Conservation (phyloP, 1,140 invertebrate genomes). For the Cydia amplana region DNA sequence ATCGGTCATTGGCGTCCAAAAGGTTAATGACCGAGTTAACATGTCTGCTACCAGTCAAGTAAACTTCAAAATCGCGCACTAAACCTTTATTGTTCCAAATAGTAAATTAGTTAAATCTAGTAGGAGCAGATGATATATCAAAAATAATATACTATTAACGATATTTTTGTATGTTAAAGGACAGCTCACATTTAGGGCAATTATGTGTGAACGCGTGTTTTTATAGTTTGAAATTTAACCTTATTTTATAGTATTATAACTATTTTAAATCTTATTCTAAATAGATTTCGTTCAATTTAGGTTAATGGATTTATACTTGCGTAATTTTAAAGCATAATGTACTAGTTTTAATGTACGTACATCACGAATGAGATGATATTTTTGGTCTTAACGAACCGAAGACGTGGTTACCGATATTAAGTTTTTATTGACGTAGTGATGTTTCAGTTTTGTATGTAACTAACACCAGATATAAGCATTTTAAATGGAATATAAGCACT, state of each 20-base stretch:
- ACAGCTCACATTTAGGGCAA: slow-evolving; percentile 52
- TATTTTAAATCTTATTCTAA: slow-evolving; percentile 44
- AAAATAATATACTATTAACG: slow-evolving; percentile 43
- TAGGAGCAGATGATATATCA: slow-evolving; percentile 28
- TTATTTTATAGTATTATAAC: slow-evolving; percentile 46
- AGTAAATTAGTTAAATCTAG: slow-evolving; percentile 27
- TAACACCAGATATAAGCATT: slow-evolving; percentile 31
- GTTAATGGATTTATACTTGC: slow-evolving; percentile 40
- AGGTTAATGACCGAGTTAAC: not conserved
- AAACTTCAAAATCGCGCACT: not conserved
- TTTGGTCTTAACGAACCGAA: slow-evolving; percentile 50
- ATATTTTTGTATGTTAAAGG: slow-evolving; percentile 76
- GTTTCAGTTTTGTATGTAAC: slow-evolving; percentile 39
- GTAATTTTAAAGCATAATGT: slow-evolving; percentile 53
- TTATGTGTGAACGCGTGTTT: slow-evolving; percentile 40
- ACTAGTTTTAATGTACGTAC: slow-evolving; percentile 55
- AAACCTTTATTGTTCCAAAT: slow-evolving; percentile 15
- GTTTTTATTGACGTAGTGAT: slow-evolving; percentile 37
- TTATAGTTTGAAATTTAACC: slow-evolving; percentile 28
- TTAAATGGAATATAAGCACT: slow-evolving; percentile 25
- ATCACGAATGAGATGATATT: slow-evolving; percentile 52
- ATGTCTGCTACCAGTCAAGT: not conserved
- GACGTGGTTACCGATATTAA: slow-evolving; percentile 60
- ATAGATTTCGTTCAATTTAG: slow-evolving; percentile 44
- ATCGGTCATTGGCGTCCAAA: too few species aligned